Evolutionary conservation across 1,140 invertebrate species (phyloP), one percentile per base, ranked within the genome.

Genomic region (Panagrolaimus sp.): DNA sequence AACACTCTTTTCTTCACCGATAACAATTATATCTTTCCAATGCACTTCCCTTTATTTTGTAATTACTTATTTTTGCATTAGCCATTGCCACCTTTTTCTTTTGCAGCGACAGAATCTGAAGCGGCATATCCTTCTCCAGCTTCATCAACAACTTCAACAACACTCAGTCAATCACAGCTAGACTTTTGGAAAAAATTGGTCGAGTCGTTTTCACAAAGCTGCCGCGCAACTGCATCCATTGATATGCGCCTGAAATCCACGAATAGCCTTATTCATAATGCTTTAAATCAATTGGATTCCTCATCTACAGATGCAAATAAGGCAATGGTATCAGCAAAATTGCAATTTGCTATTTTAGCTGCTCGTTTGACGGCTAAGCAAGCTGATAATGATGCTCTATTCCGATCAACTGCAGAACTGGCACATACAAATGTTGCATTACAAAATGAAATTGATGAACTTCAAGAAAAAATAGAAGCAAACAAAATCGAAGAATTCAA

Each of bases 381-480:
- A 67, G 66, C 66, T 20, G 66, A 67, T 23, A 67, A 67, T 23
- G 38, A 67, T 25, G 66, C 66, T 9, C 51, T 67, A 8, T 67
- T 67, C 66, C 66, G 66, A 16, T 16, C 16, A 11, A 67, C 53
- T 9, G 27, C 66, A 20, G 66, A 67, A 63, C 25, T 67, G 20
- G 66, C 66, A n/a, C 16, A 67, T 43, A 45, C 48, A 23, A 67
- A 67, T 44, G 66, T 67, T n/a, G 43, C 16, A 9, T 46, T 67
- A 16, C 48, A 67, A 7, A 44, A 45, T 42, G 53, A 61, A 63
- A 44, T 67, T 13, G 66, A 67, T 61, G 43, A 67, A 8, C 66
- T 67, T n/a, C 66, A 67, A 44, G 38, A 38, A 43, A 63, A 67
- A 20, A 65, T 46, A n/a, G 31, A 38, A 38, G 31, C 31, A 4